Conservation (phyloP, 2,797 vertebrate species). For the Aplochiton taeniatus region DNA sequence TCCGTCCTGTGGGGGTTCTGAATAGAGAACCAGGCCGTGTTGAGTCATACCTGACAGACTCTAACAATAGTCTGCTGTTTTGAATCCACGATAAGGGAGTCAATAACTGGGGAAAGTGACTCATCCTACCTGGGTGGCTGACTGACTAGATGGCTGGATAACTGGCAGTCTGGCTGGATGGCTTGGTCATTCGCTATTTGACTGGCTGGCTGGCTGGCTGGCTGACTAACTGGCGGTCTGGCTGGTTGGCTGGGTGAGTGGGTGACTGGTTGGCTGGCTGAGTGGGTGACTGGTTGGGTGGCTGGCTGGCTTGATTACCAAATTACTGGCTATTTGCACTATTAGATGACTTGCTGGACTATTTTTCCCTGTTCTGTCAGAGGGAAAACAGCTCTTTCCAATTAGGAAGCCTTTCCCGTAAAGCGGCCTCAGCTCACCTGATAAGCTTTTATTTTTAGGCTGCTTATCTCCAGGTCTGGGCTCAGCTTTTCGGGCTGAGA, state of each 20-base stretch:
- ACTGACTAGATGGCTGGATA: background rate
- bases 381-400: conserved; percentile 15
- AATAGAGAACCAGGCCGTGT: conserved; percentile 40
- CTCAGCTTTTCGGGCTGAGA: conserved; percentile 17
- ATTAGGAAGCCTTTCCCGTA: conserved; percentile 23
- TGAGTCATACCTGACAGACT: conserved; percentile 27
- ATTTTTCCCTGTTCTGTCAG: background rate
- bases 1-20: conserved; percentile 24
- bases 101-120: background rate
- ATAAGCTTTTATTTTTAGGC: conserved; percentile 27
- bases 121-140: background rate
- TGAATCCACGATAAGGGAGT: too few relatives aligned
- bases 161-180: too few relatives aligned
- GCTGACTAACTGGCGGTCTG: too few relatives aligned
- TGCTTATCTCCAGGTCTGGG: conserved; percentile 13
- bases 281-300: too few relatives aligned
- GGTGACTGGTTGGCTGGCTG: background rate
- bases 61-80: conserved; percentile 41
- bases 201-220: background rate
- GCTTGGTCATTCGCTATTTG: too few relatives aligned
- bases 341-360: background rate
- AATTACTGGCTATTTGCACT: background rate
- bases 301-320: background rate
- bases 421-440: conserved; percentile 3
- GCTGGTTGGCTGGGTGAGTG: too few relatives aligned